Evolutionary conservation across 2,113 vertebrate genomes (phyloP).

Genomic region (Equus quagga): DNA sequence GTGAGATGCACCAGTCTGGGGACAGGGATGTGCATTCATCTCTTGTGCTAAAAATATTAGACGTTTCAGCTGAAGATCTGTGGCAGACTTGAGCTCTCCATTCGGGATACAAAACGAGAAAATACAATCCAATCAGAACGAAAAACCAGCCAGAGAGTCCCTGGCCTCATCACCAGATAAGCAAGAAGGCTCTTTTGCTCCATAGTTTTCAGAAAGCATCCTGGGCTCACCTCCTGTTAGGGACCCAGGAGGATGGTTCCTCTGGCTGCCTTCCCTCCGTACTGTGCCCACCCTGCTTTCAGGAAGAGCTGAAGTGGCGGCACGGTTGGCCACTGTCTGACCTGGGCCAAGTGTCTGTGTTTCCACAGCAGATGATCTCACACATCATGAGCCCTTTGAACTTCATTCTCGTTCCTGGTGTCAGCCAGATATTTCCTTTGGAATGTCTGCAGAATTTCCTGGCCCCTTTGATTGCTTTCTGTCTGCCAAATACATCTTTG

Average conservation of each 20-base stretch:
- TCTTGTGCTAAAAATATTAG: background rate
- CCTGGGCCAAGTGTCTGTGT: background rate
- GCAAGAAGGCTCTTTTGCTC: background rate
- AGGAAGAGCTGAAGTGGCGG: background rate
- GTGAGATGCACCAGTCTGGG: fast-evolving
- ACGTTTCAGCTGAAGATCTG: background rate
- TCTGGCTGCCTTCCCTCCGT: background rate
- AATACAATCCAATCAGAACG: background rate
- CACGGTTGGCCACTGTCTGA: background rate
- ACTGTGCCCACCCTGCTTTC: background rate
- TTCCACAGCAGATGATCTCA: background rate
- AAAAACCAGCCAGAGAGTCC: background rate
- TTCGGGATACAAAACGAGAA: background rate
- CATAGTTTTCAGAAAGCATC: background rate
- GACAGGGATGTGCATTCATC: background rate
- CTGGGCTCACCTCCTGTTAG: background rate
- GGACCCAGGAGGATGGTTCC: background rate
- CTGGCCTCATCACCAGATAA: background rate
- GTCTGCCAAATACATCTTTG: constrained; percentile 51
- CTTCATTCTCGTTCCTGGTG: background rate
- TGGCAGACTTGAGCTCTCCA: background rate
- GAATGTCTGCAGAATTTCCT: constrained; percentile 72
- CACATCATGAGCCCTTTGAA: constrained; percentile 51
- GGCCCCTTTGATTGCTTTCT: background rate
- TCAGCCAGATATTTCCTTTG: constrained; percentile 59